Base-by-base conservation (phyloP, 2,888 invertebrate genomes). In the Lepidocyrtinus sp. region DNA sequence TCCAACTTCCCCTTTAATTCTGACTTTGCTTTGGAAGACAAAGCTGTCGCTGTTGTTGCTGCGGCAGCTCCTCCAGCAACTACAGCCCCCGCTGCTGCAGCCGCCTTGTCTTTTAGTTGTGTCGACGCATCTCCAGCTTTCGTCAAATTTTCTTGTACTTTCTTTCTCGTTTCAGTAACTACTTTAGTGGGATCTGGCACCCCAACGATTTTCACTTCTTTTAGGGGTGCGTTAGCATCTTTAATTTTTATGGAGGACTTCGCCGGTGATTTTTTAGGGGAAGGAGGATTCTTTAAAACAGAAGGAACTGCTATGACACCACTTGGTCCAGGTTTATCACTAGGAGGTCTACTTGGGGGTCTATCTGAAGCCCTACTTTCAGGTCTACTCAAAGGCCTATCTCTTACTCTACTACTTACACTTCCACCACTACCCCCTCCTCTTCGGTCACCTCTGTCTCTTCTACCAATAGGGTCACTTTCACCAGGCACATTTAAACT, bases 1-100 rank as follows among this genome's bases (percentile, higher is more conserved):
- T 88, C 88, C 83, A 2, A 2, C 15, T 85, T 87, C 86, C 84
- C 72, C 85, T 87, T 85, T 21, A 61, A 80, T 25, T 26, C 63
- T n/a, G 25, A 55, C 25, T 17, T 46, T 15, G 24, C 64, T n/a
- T 46, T 26, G 36, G 65, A 27, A 5, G 36, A 1, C 5, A 68
- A 27, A 22, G 24, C 67, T 67, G 24, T 71, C n/a, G 50, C 59
- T n/a, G 70, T 71, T 1, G 79, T 17, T 21, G 36, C 75, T 7
- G 71, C 62, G 0, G 81, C 71, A 2, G 61, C 65, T 12, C 79
- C 75, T 26, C 45, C 76, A 12, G 64, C 77, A 27, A 64, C 67
- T 26, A 21, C 70, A 15, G 55, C 59, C 17, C 67, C 77, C 12
- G 65, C 59, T 21, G 24, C 75, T 15, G 62, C 74, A 0, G 9